Evolutionary conservation across 2,888 invertebrate species (phyloP), one percentile per base, ranked within the genome.

Genomic region (Metallyticus violacea): DNA sequence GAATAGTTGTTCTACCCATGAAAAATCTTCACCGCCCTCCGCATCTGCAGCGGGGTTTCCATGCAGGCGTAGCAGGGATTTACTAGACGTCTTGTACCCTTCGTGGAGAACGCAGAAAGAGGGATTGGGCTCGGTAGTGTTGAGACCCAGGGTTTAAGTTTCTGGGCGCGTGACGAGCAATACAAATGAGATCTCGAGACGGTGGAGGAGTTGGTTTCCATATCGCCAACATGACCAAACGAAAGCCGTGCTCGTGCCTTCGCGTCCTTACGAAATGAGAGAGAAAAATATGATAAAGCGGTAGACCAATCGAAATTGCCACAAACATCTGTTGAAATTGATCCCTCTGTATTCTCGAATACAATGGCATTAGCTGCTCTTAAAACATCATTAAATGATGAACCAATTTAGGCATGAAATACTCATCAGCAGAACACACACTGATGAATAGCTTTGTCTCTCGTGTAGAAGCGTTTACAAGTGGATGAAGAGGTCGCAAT

Each of bases 271-370:
- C n/a, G 9, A 81, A 62, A 62, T 62, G 81, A 81, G 4, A n/a
- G 62, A 62, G 28, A 83, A 83, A 83, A 83, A 77, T 25, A 77
- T 77, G 83, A 83, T 77, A 22, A 83, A 83, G 83, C 27, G 30
- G 15, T 27, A 7, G 15, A 62, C 40, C 40, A 62, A 4, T 62
- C 15, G 40, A 62, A 62, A 15, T 62, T 62, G 40, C 40, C 40
- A 62, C 40, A 62, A 62, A 62, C 40, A 62, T 15, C 9, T 62
- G 40, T 62, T 22, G 15, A 22, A 22, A 62, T 62, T 62, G 9
- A 62, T 62, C 40, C 15, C 4, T 9, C 15, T 15, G 2, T 3
- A 62, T 22, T 62, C 40, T n/a, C n/a, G n/a, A n/a, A n/a, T n/a
- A n/a, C n/a, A n/a, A n/a, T n/a, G n/a, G n/a, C 40, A 62, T 62